Percentiles rank a stretch among this genome's conserved stretches.
phyloP scores from a whole-genome alignment of 2,113 vertebrate species.

The Nanorana parkeri region DNA sequence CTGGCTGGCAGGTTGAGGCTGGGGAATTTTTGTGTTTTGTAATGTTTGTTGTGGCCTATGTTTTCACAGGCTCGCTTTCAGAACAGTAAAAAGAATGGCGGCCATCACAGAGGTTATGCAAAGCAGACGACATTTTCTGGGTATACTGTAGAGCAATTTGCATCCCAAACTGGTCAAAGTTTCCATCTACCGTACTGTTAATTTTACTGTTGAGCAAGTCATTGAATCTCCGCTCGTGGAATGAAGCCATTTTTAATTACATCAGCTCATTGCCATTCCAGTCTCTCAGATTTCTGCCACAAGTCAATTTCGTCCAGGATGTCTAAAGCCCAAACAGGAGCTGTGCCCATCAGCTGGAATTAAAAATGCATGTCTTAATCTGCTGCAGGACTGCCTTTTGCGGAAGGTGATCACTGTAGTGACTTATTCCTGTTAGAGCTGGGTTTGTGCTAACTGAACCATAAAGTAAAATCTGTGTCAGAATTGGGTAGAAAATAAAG shows the following conservation, averaged over 20 bases:
- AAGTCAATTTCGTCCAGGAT: conserved; percentile 64
- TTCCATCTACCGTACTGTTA: neutral
- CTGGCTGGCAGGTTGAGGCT: too few species aligned
- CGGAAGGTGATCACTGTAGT: conserved; percentile 49
- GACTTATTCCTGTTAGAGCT: conserved; percentile 37
- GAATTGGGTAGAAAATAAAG: neutral
- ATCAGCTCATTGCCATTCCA: conserved; percentile 68
- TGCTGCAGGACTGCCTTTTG: conserved; percentile 48
- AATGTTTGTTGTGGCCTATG: too few species aligned
- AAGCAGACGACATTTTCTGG: too few species aligned
- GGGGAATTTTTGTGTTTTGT: too few species aligned
- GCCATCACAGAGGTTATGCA: too few species aligned
- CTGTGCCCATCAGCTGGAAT: conserved; percentile 59
- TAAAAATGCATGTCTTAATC: conserved; percentile 61
- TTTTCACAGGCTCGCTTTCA: too few species aligned
- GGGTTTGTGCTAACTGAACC: conserved; percentile 41
- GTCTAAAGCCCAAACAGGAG: conserved; percentile 60
- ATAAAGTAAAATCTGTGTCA: neutral
- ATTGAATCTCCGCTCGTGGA: conserved; percentile 65
- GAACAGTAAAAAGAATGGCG: too few species aligned
- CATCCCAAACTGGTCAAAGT: neutral
- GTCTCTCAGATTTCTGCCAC: conserved; percentile 62
- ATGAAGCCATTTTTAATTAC: conserved; percentile 75
- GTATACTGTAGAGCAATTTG: too few species aligned
- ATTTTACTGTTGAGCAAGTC: conserved; percentile 62